phyloP scores from a whole-genome alignment of 2,888 invertebrate genomes.

The Callyntrura sp. region DNA sequence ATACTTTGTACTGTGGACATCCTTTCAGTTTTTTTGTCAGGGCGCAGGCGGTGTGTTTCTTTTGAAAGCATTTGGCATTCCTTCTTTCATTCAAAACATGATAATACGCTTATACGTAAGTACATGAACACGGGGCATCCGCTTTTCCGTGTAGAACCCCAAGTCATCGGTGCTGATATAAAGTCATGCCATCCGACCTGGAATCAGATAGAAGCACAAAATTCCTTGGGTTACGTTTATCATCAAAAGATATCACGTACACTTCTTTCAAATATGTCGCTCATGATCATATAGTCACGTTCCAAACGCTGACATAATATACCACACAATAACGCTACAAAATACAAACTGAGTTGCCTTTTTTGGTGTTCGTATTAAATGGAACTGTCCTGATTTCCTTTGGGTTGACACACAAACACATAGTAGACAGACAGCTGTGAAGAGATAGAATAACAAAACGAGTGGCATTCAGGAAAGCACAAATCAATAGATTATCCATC shows the following conservation, averaged over 20 bases:
- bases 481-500: slow-evolving; percentile 55
- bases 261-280: slow-evolving; percentile 37
- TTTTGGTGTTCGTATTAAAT: not conserved
- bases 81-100: slow-evolving; percentile 1
- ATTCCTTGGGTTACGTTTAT: not conserved
- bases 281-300: slow-evolving; percentile 27
- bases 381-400: slow-evolving; percentile 16
- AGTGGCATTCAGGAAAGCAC: not conserved
- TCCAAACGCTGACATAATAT: not conserved
- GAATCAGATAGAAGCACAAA: slow-evolving; percentile 13
- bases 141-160: not conserved
- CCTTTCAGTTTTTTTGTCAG: not conserved
- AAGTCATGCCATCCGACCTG: slow-evolving; percentile 16
- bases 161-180: not conserved
- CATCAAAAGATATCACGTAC: slow-evolving; percentile 45
- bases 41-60: not conserved
- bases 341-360: not conserved
- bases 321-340: slow-evolving; percentile 7
- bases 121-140: slow-evolving; percentile 18
- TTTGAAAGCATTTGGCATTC: not conserved
- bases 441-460: not conserved
- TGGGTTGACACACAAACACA: slow-evolving; percentile 34
- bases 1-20: not conserved
- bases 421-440: slow-evolving; percentile 15
- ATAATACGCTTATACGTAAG: not conserved